Evolutionary conservation across 2,797 vertebrate species (phyloP), one percentile per base, ranked within the genome.

Genomic region (Echeneis naucrates): DNA sequence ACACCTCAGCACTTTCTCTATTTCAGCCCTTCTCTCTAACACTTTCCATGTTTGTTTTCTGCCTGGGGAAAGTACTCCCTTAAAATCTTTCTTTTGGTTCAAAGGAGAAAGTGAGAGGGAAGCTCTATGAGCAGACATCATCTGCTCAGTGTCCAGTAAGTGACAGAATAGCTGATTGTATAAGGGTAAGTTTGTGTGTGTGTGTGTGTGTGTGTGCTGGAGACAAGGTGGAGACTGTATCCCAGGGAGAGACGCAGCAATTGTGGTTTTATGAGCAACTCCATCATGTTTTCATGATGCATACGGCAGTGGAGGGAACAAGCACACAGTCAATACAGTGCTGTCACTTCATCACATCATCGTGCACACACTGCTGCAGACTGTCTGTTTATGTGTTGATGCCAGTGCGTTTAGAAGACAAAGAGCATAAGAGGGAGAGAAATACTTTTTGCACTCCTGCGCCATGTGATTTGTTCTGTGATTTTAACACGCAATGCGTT

Each of bases 1-100:
- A 71, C 21, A 30, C 54, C 56, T 67, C 42, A 30, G 38, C 44
- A 32, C 56, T 72, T 69, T 72, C 44, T 54, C 50, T 61, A 51
- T 11, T 68, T 72, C 42, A 35, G 42, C 6, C 35, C 63, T 40
- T 35, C n/a, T 57, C 44, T 16, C n/a, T 55, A 72, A 74, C 67
- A 65, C 48, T 73, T 79, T 81, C 75, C 74, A 73, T 69, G 23
- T 80, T 80, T 72, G 35, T 60, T 65, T 66, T 81, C 35, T 45
- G 63, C 79, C 17, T 2, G 13, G 9, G 40, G 57, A 57, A 56
- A 19, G 13, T 10, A 42, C 37, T 60, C 30, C 50, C 50, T 59
- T 19, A 33, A 52, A 61, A 65, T 47, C 51, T 37, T 7, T 30
- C 10, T 53, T 3, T 4, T 73, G 40, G 70, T 55, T 67, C 51